phyloP scores from a whole-genome alignment of 2,113 vertebrate species.

The Neodon shergylaensis region DNA sequence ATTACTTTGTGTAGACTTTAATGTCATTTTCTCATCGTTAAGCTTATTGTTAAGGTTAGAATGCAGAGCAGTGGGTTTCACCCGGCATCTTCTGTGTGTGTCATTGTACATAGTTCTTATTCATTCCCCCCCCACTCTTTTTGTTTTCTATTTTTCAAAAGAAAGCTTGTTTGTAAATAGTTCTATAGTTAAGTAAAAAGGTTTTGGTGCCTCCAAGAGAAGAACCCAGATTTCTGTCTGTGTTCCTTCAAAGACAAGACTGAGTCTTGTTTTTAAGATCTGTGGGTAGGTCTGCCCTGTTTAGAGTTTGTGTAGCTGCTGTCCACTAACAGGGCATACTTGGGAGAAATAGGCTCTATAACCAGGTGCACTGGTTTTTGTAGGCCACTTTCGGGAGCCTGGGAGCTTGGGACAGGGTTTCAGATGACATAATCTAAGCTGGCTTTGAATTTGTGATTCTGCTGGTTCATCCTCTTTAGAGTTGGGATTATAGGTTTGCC shows the following conservation, averaged over 20 bases:
- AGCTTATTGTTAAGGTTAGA: neutral
- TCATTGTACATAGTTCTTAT: neutral
- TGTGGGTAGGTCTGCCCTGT: neutral
- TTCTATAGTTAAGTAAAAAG: neutral
- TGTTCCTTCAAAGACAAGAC: neutral
- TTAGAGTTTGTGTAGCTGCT: neutral
- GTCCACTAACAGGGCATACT: neutral
- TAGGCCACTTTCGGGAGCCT: neutral
- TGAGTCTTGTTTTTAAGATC: neutral
- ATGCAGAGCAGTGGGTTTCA: too few relatives aligned
- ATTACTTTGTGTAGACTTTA: neutral
- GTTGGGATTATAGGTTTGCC: neutral
- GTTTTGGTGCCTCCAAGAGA: neutral
- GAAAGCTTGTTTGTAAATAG: neutral
- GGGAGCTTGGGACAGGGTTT: neutral
- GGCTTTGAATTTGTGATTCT: neutral
- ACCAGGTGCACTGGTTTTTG: neutral
- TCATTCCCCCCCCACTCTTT: too few relatives aligned
- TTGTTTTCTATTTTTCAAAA: neutral
- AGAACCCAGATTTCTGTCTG: neutral
- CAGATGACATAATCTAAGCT: neutral
- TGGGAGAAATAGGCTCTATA: neutral
- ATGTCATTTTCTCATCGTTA: neutral
- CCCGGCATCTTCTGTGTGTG: neutral
- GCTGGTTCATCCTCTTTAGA: neutral